These are phyloP conservation scores for Ichneumon xanthorius DNA, from an alignment of 2,888 invertebrate genomes.

Conservation along the genomic window DNA sequence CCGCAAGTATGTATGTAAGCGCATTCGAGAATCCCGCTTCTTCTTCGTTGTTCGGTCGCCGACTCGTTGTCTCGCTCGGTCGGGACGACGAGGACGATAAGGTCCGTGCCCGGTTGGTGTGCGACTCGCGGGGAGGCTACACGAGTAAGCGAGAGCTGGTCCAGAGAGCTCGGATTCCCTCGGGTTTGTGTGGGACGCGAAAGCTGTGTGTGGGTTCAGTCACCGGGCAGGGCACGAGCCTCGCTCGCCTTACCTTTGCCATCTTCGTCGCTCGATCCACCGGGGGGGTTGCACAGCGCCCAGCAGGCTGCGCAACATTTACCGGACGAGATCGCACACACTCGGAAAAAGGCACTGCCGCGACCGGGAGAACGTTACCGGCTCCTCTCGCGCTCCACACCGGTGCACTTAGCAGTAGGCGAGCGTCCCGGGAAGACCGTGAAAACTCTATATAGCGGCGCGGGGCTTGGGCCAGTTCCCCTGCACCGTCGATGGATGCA, in stretches of 20 bases:
- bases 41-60: constrained; percentile 65
- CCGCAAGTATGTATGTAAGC: constrained; percentile 7
- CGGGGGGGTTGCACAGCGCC: constrained; percentile 35
- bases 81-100: constrained; percentile 7
- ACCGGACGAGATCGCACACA: constrained; percentile 39
- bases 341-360: constrained; percentile 40
- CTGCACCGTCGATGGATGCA: neutral
- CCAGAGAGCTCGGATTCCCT: constrained; percentile 52
- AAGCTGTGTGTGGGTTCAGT: constrained; percentile 80
- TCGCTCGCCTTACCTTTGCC: constrained; percentile 71
- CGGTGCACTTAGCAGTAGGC: neutral
- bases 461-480: neutral
- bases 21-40: constrained; percentile 71
- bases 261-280: constrained; percentile 73
- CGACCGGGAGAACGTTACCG: constrained; percentile 36
- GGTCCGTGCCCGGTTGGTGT: constrained; percentile 24
- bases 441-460: constrained; percentile 9
- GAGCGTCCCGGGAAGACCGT: constrained; percentile 24
- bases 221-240: constrained; percentile 78
- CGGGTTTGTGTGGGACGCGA: constrained; percentile 53
- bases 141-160: constrained; percentile 31
- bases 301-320: constrained; percentile 52
- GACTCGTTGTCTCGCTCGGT: constrained; percentile 52
- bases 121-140: too few relatives aligned
- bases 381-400: constrained; percentile 42